Evolutionary conservation across 2,888 invertebrate genomes (phyloP).

Genomic region (Camponotus fellah): DNA sequence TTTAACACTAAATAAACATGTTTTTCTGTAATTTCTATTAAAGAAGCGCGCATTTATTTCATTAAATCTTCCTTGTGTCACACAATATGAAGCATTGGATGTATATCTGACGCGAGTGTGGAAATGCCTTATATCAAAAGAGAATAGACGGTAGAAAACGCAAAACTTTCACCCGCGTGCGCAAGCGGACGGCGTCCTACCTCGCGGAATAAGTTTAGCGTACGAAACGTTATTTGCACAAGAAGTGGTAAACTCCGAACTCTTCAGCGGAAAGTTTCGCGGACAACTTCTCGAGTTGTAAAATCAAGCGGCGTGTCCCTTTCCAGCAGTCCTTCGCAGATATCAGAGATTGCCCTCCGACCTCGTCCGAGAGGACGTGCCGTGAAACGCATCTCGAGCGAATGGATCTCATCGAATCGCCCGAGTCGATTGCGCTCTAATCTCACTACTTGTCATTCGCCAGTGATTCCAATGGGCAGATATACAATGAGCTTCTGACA

Average conservation of each 20-base stretch:
- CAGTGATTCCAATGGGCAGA: slow-evolving; percentile 50
- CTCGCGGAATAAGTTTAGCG: slow-evolving; percentile 77
- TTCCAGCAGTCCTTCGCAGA: slow-evolving; percentile 18
- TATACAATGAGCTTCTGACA: slow-evolving; percentile 52
- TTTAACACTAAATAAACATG: neutral
- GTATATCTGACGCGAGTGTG: slow-evolving; percentile 7
- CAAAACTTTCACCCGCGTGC: slow-evolving; percentile 64
- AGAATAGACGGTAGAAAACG: slow-evolving; percentile 73
- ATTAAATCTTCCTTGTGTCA: slow-evolving; percentile 29
- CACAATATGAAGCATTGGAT: slow-evolving; percentile 23
- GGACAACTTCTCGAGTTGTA: slow-evolving; percentile 75
- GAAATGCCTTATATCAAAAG: slow-evolving; percentile 65
- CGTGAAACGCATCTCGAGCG: slow-evolving; percentile 50
- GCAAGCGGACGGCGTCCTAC: slow-evolving; percentile 15
- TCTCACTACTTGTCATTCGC: slow-evolving; percentile 55
- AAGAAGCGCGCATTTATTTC: neutral
- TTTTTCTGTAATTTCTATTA: neutral
- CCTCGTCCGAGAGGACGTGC: slow-evolving; percentile 50
- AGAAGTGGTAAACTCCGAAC: slow-evolving; percentile 80
- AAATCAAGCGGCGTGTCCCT: slow-evolving; percentile 75
- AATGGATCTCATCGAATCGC: slow-evolving; percentile 55
- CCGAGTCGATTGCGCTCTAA: slow-evolving; percentile 32
- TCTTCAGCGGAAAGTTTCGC: slow-evolving; percentile 76
- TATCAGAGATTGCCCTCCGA: slow-evolving; percentile 62
- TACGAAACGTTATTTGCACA: slow-evolving; percentile 80